A percentile compares a stretch with the other conserved stretches of the same genome.
phyloP scores from a whole-genome alignment of 2,797 vertebrate species.

The Novumbra hubbsi region DNA sequence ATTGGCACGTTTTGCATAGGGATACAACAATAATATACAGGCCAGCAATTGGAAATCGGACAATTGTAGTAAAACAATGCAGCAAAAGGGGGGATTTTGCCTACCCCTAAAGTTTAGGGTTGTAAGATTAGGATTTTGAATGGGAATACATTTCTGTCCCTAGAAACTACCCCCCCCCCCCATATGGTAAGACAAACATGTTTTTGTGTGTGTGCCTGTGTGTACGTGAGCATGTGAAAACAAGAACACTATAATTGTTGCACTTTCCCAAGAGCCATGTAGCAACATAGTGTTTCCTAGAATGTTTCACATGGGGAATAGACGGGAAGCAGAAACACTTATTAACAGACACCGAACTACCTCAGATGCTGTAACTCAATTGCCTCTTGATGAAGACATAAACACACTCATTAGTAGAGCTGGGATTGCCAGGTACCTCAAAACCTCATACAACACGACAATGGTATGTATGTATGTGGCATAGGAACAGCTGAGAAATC shows the following conservation, averaged over 20 bases:
- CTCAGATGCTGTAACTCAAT: not conserved
- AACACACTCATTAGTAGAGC: not conserved
- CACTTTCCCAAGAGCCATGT: constrained; percentile 26
- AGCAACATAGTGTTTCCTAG: not conserved
- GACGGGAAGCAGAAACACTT: not conserved
- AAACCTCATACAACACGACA: too few species aligned
- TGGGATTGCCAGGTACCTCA: too few species aligned
- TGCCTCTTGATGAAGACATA: not conserved
- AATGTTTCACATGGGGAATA: not conserved
- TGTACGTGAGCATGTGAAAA: not conserved
- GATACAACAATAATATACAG: not conserved
- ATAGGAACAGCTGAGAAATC: too few species aligned
- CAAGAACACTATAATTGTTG: not conserved
- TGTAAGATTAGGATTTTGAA: too few species aligned
- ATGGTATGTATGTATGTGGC: too few species aligned
- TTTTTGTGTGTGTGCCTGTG: not conserved
- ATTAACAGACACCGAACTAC: not conserved
- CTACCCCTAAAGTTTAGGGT: too few species aligned
- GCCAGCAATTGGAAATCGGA: not conserved
- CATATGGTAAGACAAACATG: too few species aligned
- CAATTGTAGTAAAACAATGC: too few species aligned
- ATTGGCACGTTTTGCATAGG: not conserved
- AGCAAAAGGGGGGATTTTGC: too few species aligned
- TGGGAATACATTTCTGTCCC: too few species aligned
- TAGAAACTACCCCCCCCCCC: too few species aligned